phyloP scores from a whole-genome alignment of 2,888 invertebrate species.

The Heliconius charithonia region DNA sequence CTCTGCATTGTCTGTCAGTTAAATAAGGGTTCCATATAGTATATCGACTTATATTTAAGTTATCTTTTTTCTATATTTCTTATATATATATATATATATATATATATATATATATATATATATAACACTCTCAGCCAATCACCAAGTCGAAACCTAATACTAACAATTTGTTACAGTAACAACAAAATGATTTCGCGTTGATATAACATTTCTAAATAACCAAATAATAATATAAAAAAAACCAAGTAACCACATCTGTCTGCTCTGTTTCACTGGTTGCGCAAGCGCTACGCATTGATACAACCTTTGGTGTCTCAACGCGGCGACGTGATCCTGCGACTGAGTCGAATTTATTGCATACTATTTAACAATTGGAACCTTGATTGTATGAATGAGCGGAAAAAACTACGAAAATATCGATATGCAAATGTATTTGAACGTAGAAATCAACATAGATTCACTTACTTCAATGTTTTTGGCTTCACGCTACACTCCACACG shows the following conservation, averaged over 20 bases:
- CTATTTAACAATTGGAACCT: conserved; percentile 45
- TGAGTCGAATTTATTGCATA: conserved; percentile 58
- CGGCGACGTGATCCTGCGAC: conserved; percentile 62
- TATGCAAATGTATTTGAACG: not conserved
- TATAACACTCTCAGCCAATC: not conserved
- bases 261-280: conserved; percentile 57
- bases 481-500: no score
- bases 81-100: no score
- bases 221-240: conserved; percentile 37
- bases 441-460: not conserved
- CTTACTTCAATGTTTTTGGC: not conserved
- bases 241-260: conserved; percentile 58
- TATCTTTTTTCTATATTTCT: no score
- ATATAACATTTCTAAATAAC: conserved; percentile 42
- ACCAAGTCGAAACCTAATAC: not conserved
- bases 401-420: conserved; percentile 7
- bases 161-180: conserved; percentile 16
- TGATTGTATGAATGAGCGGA: conserved; percentile 4
- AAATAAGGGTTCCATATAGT: no score
- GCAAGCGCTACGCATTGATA: conserved; percentile 59
- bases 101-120: no score
- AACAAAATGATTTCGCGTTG: conserved; percentile 24
- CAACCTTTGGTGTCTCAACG: conserved; percentile 65
- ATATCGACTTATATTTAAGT: no score
- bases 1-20: no score